Conservation (phyloP, 2,888 invertebrate genomes). For the Monochamus alternatus region DNA sequence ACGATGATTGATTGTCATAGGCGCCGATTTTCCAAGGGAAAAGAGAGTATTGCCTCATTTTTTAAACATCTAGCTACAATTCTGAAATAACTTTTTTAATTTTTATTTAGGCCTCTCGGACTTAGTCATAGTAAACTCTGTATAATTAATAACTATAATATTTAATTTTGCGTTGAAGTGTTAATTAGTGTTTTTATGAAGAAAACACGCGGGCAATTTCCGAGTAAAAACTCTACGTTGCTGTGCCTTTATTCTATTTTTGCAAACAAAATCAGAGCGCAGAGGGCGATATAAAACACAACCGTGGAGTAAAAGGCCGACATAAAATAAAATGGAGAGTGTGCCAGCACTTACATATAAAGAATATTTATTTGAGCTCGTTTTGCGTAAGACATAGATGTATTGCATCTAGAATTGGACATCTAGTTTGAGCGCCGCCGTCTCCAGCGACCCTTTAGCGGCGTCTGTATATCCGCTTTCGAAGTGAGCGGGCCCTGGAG, state of each 20-base stretch:
- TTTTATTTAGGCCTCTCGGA: no score
- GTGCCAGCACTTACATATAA: conserved; percentile 60
- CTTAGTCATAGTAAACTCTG: no score
- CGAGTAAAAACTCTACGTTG: neutral
- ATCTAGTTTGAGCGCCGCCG: conserved; percentile 44
- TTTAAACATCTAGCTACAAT: no score
- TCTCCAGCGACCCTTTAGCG: conserved; percentile 39
- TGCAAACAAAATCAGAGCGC: conserved; percentile 20
- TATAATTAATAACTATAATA: no score
- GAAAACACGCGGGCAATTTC: no score
- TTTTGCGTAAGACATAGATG: conserved; percentile 65
- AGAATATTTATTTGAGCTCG: conserved; percentile 65
- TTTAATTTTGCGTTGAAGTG: no score
- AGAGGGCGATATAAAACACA: conserved; percentile 20
- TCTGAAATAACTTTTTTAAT: no score
- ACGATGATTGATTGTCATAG: no score
- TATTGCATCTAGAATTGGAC: conserved; percentile 64
- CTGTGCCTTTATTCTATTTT: neutral
- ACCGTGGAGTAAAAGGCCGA: conserved; percentile 27
- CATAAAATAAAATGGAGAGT: conserved; percentile 35
- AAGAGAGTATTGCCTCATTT: no score
- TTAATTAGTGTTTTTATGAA: no score
- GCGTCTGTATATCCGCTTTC: conserved; percentile 56
- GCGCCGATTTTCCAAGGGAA: no score
- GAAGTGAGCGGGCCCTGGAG: conserved; percentile 55